phyloP scores from a whole-genome alignment of 2,888 invertebrate genomes.

The Eupithecia pulchellata region DNA sequence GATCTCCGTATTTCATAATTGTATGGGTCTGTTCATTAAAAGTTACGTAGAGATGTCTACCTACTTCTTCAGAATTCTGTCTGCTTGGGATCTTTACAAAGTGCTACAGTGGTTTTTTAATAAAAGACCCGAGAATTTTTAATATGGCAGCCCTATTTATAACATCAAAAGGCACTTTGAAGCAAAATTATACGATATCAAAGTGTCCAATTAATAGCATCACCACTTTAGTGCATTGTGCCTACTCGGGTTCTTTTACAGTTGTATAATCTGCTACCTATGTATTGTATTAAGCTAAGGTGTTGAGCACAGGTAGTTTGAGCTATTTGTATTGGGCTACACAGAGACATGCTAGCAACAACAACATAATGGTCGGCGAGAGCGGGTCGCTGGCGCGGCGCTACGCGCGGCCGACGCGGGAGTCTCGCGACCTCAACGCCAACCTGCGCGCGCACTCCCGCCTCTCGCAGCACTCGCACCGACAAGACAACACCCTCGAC shows the following conservation, averaged over 20 bases:
- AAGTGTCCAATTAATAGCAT: slow-evolving; percentile 15
- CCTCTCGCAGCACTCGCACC: slow-evolving; percentile 57
- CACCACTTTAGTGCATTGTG: slow-evolving; percentile 60
- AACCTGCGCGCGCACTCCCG: slow-evolving; percentile 78
- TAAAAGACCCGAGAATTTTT: slow-evolving; percentile 30
- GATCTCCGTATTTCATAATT: slow-evolving; percentile 8
- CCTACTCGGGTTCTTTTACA: slow-evolving; percentile 32
- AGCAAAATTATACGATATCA: slow-evolving; percentile 21
- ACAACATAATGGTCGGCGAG: slow-evolving; percentile 84
- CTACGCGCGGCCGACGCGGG: slow-evolving; percentile 73
- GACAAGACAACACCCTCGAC: slow-evolving; percentile 84
- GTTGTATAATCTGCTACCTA: slow-evolving; percentile 26
- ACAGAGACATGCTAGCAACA: slow-evolving; percentile 86
- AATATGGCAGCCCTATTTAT: slow-evolving; percentile 24
- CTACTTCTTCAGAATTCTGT: slow-evolving; percentile 40
- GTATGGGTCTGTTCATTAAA: slow-evolving; percentile 30
- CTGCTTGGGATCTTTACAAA: slow-evolving; percentile 68
- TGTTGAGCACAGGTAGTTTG: slow-evolving; percentile 74
- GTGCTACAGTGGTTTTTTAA: slow-evolving; percentile 59
- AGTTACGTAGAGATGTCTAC: slow-evolving; percentile 37
- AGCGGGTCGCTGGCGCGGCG: slow-evolving; percentile 81
- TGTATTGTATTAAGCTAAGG: slow-evolving; percentile 52
- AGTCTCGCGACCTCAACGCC: slow-evolving; percentile 75
- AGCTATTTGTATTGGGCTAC: slow-evolving; percentile 79
- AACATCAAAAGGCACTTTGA: slow-evolving; percentile 20